Evolutionary conservation across 2,113 vertebrate genomes (phyloP).

Genomic region (Scomber colias): DNA sequence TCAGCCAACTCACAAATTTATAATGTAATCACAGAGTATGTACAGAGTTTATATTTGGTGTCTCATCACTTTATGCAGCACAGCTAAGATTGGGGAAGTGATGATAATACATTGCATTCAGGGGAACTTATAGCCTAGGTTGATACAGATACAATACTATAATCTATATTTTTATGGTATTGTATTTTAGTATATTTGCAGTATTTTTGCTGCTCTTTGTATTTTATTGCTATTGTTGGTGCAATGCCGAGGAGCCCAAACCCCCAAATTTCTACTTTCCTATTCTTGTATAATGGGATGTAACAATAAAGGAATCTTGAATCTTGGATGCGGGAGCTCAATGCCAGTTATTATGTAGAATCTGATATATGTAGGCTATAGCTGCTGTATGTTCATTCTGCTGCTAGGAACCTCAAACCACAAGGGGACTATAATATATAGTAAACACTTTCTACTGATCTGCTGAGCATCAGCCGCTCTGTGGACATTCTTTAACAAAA

Average conservation of each 20-base stretch:
- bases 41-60: constrained; percentile 32
- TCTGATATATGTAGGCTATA: constrained; percentile 37
- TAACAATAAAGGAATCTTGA: too few relatives aligned
- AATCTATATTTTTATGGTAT: too few relatives aligned
- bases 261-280: too few relatives aligned
- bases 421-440: constrained; percentile 42
- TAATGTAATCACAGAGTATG: not conserved
- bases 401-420: constrained; percentile 16
- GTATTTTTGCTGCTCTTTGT: too few relatives aligned
- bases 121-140: constrained; percentile 49
- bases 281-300: too few relatives aligned
- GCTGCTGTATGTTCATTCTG: constrained; percentile 49
- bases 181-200: too few relatives aligned
- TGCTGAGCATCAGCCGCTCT: constrained; percentile 14
- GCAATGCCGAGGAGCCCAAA: too few relatives aligned
- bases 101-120: constrained; percentile 53
- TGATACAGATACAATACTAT: constrained; percentile 19
- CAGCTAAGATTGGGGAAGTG: constrained; percentile 37
- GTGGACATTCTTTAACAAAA: constrained; percentile 36
- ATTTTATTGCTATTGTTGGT: too few relatives aligned
- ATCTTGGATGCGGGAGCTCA: constrained; percentile 18
- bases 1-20: constrained; percentile 23
- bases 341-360: constrained; percentile 33
- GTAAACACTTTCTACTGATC: constrained; percentile 14
- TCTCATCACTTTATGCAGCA: constrained; percentile 35